Conservation (phyloP, 53 echinoderm and acorn worm genomes). For the Echinarachnius parma region DNA sequence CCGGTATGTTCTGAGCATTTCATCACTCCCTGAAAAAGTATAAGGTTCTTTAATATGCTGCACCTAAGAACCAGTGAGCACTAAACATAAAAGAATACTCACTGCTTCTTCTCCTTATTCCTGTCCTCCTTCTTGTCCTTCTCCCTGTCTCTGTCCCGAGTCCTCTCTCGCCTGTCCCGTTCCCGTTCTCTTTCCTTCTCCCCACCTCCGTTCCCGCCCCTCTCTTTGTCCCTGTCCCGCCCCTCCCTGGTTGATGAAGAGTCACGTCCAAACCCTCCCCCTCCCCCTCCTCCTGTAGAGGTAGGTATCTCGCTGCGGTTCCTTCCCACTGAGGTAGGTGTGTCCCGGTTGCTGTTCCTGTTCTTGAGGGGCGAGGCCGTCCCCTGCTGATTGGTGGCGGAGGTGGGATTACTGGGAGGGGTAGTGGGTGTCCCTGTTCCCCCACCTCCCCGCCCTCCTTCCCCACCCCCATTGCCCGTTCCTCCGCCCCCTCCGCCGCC, state of each 20-base stretch:
- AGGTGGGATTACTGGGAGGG: slow-evolving; percentile 16
- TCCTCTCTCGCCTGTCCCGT: slow-evolving; percentile 20
- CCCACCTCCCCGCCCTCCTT: slow-evolving; percentile 4
- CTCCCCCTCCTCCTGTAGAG: slow-evolving; percentile 13
- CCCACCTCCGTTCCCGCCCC: slow-evolving; percentile 11
- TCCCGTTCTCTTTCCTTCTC: slow-evolving; percentile 16
- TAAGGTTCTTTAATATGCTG: too few relatives aligned
- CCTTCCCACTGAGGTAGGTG: slow-evolving; percentile 36
- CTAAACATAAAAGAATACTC: too few relatives aligned
- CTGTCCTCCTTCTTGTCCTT: slow-evolving; percentile 48
- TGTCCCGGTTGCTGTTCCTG: slow-evolving; percentile 30
- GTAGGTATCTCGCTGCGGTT: slow-evolving; percentile 19
- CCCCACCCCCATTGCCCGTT: not conserved
- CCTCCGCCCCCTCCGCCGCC: slow-evolving; percentile 15
- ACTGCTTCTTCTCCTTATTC: too few relatives aligned
- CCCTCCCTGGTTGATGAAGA: slow-evolving; percentile 32
- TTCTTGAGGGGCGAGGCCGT: slow-evolving; percentile 55
- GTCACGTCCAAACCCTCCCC: slow-evolving; percentile 14
- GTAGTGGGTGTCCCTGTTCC: slow-evolving; percentile 19
- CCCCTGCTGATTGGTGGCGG: slow-evolving; percentile 33
- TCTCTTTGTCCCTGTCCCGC: slow-evolving; percentile 24
- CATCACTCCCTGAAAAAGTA: too few relatives aligned
- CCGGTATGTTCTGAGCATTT: too few relatives aligned
- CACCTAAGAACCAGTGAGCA: not conserved
- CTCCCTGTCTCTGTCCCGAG: slow-evolving; percentile 46